These are phyloP conservation scores for Procambarus virginalis DNA, from an alignment of 1,140 invertebrate species.

Conservation along the genomic window DNA sequence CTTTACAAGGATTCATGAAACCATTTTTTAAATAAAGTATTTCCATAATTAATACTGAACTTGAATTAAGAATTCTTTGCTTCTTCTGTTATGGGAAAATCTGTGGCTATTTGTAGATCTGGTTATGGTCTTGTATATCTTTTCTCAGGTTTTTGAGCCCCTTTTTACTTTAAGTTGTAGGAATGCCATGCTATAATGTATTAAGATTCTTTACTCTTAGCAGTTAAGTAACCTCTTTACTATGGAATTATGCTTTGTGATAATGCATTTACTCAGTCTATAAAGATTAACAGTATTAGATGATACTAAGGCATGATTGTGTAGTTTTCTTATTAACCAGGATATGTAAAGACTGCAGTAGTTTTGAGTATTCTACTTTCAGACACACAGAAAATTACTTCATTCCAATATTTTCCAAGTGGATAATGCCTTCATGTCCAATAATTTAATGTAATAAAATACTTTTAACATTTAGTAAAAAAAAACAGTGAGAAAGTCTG, in stretches of 20 bases:
- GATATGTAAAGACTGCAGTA: constrained; percentile 57
- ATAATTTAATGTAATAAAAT: not conserved
- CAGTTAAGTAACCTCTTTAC: constrained; percentile 49
- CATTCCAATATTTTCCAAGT: constrained; percentile 1
- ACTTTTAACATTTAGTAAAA: not conserved
- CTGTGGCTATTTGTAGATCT: not conserved
- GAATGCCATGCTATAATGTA: constrained; percentile 58
- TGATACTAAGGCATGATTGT: constrained; percentile 59
- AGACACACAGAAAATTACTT: constrained; percentile 61
- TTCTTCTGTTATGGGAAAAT: not conserved
- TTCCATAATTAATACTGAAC: not conserved
- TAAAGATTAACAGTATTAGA: constrained; percentile 59
- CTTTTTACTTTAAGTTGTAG: constrained; percentile 46
- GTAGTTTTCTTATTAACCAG: constrained; percentile 59
- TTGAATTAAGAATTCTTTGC: too few relatives aligned
- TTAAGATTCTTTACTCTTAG: constrained; percentile 31
- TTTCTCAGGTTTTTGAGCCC: constrained; percentile 53
- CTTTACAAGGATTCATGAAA: not conserved
- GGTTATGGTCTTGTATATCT: constrained; percentile 4
- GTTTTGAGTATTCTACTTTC: constrained; percentile 61
- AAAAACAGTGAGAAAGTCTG: constrained; percentile 24
- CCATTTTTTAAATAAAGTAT: not conserved
- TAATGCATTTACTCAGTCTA: constrained; percentile 58
- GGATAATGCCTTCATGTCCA: not conserved
- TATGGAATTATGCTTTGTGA: constrained; percentile 56